Evolutionary conservation across 2,113 vertebrate species (phyloP), one percentile per base, ranked within the genome.

Genomic region (Anhinga rufa): DNA sequence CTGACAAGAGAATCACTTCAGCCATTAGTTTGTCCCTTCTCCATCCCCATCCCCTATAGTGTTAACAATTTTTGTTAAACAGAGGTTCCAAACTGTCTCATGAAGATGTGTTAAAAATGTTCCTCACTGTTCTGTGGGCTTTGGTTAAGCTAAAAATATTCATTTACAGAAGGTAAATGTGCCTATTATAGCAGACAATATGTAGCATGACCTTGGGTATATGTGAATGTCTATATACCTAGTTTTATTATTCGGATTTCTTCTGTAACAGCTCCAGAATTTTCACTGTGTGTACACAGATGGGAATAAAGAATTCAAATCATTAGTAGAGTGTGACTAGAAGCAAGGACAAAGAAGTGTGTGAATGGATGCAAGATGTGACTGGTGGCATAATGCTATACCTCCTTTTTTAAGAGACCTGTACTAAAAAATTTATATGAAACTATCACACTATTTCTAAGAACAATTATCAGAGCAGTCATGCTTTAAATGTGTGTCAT

Each of bases 11-110:
- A 86, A 83, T 42, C 17, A 66, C 4, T 57, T 36, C 42, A 92
- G 38, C 3, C 21, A 16, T 29, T 48, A 26, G 12, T 40, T 76
- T 36, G 14, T 64, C 29, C 28, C 19, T 46, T 15, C 18, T 25
- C 6, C 2, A 46, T 46, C 44, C 1, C 12, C 4, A 9, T 19
- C 10, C 42, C 9, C 10, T n/a, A 4, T 4, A 48, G 5, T 4
- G 3, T 58, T 49, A 57, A 44, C 3, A 40, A 34, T 32, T 76
- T 82, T 51, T 62, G 8, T 48, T 62, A 79, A 81, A 19, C 1
- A 21, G 12, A 36, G 3, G 71, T 89, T 91, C 19, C 10, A 89
- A 68, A 52, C 8, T 44, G 15, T 38, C 16, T 54, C 25, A 68
- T 24, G 15, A 7, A 88, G 25, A 31, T 70, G 4, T 32, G 20